These are phyloP conservation scores for Enteromius trimaculatus DNA, from an alignment of 2,797 vertebrate species.

Conservation along the genomic window DNA sequence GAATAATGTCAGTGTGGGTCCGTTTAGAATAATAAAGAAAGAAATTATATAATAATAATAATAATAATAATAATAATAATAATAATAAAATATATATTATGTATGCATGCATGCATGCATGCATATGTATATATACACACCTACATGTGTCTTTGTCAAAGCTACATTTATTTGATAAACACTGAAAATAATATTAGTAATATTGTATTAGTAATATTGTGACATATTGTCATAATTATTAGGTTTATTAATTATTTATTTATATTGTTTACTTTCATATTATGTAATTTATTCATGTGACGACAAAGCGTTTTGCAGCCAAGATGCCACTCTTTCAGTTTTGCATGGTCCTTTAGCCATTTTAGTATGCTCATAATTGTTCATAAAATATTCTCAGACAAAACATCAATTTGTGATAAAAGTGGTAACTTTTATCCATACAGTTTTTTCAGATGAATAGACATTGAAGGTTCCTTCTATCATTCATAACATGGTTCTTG, in stretches of 20 bases:
- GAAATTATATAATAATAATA: not conserved
- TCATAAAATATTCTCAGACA: not conserved
- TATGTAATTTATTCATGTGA: not conserved
- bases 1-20: not conserved
- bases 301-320: not conserved
- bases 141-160: not conserved
- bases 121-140: too few species aligned
- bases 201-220: not conserved
- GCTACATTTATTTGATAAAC: not conserved
- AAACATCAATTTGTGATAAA: not conserved
- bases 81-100: too few species aligned
- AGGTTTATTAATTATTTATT: too few species aligned
- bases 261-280: not conserved
- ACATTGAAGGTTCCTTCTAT: constrained; percentile 52
- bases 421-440: not conserved
- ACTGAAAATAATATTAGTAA: not conserved
- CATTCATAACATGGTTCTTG: constrained; percentile 52
- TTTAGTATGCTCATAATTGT: not conserved
- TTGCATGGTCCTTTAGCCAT: not conserved
- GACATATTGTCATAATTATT: not conserved
- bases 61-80: too few species aligned
- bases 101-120: too few species aligned
- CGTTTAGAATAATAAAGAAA: not conserved
- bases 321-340: not conserved
- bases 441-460: not conserved